Conservation (phyloP, 2,888 invertebrate species). For the Lacanobia oleracea region DNA sequence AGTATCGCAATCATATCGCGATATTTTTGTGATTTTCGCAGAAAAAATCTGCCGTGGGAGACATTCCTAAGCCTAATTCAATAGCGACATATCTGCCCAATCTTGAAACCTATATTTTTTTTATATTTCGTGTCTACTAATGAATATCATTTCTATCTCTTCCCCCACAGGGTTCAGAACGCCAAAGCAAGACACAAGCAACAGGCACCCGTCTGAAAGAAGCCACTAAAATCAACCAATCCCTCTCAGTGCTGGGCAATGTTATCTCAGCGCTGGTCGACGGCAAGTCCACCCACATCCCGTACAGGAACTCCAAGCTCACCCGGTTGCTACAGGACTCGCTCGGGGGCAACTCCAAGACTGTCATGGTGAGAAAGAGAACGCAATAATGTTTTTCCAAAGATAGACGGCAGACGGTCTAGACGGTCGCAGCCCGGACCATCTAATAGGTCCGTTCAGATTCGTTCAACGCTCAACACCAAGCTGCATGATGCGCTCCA, state of each 20-base stretch:
- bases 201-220: constrained; percentile 98
- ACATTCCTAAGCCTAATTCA: no score
- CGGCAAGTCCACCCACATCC: constrained; percentile 99
- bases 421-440: no score
- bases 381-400: no score
- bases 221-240: constrained; percentile 99
- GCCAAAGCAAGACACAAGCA: constrained; percentile 99
- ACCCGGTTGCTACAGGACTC: constrained; percentile 99
- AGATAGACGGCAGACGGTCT: no score
- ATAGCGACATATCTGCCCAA: no score
- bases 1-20: no score
- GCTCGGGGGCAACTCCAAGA: constrained; percentile 98
- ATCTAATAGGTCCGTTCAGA: no score
- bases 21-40: no score
- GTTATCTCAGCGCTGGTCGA: constrained; percentile 99
- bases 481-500: no score
- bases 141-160: neutral
- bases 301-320: constrained; percentile 99
- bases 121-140: neutral
- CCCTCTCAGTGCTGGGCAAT: constrained; percentile 98
- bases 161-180: constrained; percentile 96
- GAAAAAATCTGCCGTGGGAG: no score
- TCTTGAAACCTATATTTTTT: no score
- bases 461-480: no score
- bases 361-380: constrained; percentile 93